phyloP scores from a whole-genome alignment of 2,797 vertebrate genomes.

The Hoplostethus mediterraneus region DNA sequence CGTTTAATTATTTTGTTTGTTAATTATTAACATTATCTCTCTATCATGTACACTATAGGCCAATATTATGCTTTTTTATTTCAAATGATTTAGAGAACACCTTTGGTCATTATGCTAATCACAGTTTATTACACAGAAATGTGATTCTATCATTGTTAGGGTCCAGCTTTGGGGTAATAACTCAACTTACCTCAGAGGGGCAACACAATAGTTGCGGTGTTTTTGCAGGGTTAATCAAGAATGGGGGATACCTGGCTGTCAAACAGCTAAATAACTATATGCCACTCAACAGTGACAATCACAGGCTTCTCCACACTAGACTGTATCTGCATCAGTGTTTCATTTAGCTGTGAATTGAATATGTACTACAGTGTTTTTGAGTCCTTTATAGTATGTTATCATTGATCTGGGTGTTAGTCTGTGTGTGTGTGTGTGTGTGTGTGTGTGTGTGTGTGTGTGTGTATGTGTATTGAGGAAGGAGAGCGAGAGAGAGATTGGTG shows the following conservation, averaged over 20 bases:
- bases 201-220: constrained; percentile 52
- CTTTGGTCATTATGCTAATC: constrained; percentile 21
- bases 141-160: constrained; percentile 35
- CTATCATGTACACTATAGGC: neutral
- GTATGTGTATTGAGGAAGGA: constrained; percentile 1
- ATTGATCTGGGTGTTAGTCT: constrained; percentile 38
- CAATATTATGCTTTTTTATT: constrained; percentile 14
- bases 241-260: constrained; percentile 71
- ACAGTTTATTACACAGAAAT: constrained; percentile 24
- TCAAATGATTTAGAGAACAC: constrained; percentile 15
- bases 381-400: constrained; percentile 50
- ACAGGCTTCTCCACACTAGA: constrained; percentile 64
- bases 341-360: constrained; percentile 59
- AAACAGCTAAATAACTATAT: constrained; percentile 75
- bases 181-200: constrained; percentile 58
- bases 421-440: constrained; percentile 15
- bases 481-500: constrained; percentile 20
- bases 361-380: constrained; percentile 46
- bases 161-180: constrained; percentile 59
- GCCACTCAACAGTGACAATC: constrained; percentile 80
- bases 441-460: constrained; percentile 13
- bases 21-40: neutral
- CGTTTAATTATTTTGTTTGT: neutral
- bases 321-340: constrained; percentile 56
- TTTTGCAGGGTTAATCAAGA: constrained; percentile 62